These are phyloP conservation scores for Leptinotarsa juncta DNA, from an alignment of 2,888 invertebrate species.

Conservation along the genomic window DNA sequence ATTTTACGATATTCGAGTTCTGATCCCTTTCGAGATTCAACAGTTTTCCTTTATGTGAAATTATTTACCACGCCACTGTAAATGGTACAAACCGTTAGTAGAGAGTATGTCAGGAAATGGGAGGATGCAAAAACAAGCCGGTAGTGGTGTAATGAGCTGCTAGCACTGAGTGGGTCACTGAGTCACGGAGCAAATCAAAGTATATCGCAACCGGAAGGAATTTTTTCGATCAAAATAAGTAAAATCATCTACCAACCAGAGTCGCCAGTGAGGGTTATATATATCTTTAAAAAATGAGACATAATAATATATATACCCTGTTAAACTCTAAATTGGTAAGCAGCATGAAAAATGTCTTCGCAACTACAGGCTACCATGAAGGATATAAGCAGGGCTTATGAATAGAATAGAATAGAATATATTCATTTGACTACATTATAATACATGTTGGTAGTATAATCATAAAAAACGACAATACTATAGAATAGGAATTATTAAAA, in stretches of 20 bases:
- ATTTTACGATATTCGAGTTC: background rate
- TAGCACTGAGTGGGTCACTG: conserved; percentile 45
- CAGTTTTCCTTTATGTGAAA: too few species aligned
- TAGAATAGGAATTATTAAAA: too few species aligned
- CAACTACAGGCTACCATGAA: too few species aligned
- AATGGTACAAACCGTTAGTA: conserved; percentile 24
- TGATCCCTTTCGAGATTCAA: background rate
- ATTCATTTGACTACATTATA: too few species aligned
- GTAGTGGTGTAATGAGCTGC: conserved; percentile 29
- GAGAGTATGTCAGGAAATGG: conserved; percentile 45
- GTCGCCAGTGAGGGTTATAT: background rate
- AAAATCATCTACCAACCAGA: background rate
- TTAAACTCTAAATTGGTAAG: too few species aligned
- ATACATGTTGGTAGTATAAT: too few species aligned
- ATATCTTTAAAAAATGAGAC: too few species aligned
- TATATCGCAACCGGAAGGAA: conserved; percentile 25
- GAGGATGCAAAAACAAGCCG: conserved; percentile 39
- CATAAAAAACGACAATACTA: too few species aligned
- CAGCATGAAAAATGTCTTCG: too few species aligned
- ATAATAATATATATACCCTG: too few species aligned
- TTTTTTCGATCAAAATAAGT: background rate
- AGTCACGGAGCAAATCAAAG: conserved; percentile 40
- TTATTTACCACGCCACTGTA: conserved; percentile 20
- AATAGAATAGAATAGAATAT: too few species aligned
- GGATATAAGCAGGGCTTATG: too few species aligned